A percentile compares a stretch with the other conserved stretches of the same genome.
Conservation (phyloP, 1,140 invertebrate species). For the Cherax quadricarinatus region DNA sequence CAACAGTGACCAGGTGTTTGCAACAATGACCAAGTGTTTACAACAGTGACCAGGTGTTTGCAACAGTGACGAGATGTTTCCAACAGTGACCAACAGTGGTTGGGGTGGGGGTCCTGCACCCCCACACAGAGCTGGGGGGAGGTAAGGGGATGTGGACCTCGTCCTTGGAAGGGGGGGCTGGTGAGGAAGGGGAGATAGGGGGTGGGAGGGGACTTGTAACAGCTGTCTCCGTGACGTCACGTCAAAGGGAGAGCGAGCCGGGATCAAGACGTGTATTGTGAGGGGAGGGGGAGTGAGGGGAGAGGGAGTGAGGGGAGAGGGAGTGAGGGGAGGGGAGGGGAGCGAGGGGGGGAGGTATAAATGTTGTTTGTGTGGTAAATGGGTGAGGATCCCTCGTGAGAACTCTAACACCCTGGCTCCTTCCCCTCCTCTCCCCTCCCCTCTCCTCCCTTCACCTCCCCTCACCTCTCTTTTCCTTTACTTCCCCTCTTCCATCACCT, state of each 20-base stretch:
- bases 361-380: conserved; percentile 58
- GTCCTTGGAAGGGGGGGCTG: no score
- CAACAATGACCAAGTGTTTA: no score
- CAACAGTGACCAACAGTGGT: no score
- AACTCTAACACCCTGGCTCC: conserved; percentile 23
- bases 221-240: neutral
- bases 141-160: no score
- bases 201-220: no score
- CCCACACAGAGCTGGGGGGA: no score
- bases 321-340: neutral
- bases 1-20: no score
- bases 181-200: no score
- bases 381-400: conserved; percentile 36
- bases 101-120: no score
- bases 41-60: no score
- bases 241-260: neutral
- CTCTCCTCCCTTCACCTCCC: neutral
- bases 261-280: neutral
- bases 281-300: neutral
- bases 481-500: neutral
- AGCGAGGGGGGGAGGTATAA: conserved; percentile 8
- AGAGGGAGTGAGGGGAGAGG: neutral
- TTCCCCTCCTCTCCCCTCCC: neutral
- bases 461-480: neutral
- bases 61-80: no score